Conservation (phyloP, 2,797 vertebrate genomes). For the Eulemur rubriventer region DNA sequence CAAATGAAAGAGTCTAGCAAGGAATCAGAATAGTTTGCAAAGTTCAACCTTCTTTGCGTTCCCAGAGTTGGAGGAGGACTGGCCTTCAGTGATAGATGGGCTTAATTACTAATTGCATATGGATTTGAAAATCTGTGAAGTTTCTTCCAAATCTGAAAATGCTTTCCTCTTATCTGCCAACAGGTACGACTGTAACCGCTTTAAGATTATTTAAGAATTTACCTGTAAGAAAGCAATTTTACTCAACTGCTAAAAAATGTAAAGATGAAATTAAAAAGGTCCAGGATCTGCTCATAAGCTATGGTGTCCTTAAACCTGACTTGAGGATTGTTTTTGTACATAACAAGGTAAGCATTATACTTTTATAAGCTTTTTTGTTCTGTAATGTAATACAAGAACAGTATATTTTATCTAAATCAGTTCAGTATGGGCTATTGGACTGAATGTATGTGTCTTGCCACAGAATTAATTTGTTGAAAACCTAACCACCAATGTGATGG, state of each 20-base stretch:
- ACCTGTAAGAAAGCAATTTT: constrained; percentile 96
- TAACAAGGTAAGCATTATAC: constrained; percentile 89
- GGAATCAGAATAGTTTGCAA: neutral
- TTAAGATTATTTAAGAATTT: constrained; percentile 95
- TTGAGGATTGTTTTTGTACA: constrained; percentile 92
- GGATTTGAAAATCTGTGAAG: constrained; percentile 14
- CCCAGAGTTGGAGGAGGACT: neutral
- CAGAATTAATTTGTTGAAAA: neutral
- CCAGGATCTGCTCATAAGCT: constrained; percentile 94
- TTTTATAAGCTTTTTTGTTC: neutral
- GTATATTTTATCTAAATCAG: neutral
- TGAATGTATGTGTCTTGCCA: neutral
- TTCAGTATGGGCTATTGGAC: neutral
- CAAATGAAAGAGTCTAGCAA: neutral
- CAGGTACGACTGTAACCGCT: constrained; percentile 95
- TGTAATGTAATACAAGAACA: neutral
- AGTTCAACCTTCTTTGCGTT: neutral
- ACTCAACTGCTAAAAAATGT: constrained; percentile 93
- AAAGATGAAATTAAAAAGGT: constrained; percentile 96
- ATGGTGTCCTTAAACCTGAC: constrained; percentile 93
- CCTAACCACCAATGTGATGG: neutral
- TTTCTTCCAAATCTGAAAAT: constrained; percentile 33
- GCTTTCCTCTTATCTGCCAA: constrained; percentile 40
- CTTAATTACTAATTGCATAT: neutral
- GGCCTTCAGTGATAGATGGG: neutral